Conservation (phyloP, 2,113 vertebrate species). For the Amblyornis subalaris region DNA sequence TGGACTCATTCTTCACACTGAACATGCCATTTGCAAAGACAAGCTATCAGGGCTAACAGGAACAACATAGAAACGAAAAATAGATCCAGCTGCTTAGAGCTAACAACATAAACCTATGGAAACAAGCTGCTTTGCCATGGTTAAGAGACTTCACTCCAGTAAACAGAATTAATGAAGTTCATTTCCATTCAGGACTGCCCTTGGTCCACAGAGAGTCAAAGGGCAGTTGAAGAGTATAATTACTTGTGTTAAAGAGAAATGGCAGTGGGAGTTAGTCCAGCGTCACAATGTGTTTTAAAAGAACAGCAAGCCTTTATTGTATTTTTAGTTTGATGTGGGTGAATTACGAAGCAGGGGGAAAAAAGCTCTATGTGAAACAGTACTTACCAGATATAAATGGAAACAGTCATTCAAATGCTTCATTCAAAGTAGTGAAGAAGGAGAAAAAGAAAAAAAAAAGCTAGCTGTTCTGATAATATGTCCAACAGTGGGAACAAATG, state of each 20-base stretch:
- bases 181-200: slow-evolving; percentile 61
- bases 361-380: slow-evolving; percentile 32
- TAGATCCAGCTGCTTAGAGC: background rate
- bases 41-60: background rate
- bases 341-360: slow-evolving; percentile 7
- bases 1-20: background rate
- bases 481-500: background rate
- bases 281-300: slow-evolving; percentile 52
- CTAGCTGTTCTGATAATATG: background rate
- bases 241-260: slow-evolving; percentile 68
- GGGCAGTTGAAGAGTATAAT: slow-evolving; percentile 66
- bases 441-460: background rate
- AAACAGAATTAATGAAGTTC: slow-evolving; percentile 69
- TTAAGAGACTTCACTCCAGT: slow-evolving; percentile 43
- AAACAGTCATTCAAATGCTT: slow-evolving; percentile 48
- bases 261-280: slow-evolving; percentile 2
- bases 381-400: slow-evolving; percentile 53
- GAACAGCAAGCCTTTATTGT: slow-evolving; percentile 47
- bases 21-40: background rate
- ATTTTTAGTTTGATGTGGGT: slow-evolving; percentile 58
- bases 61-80: background rate
- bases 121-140: slow-evolving; percentile 28
- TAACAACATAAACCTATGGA: slow-evolving; percentile 28
- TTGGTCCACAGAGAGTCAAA: slow-evolving; percentile 62
- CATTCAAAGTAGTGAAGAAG: background rate